phyloP scores from a whole-genome alignment of 53 echinoderm and acorn worm genomes.

The Paracentrotus lividus region DNA sequence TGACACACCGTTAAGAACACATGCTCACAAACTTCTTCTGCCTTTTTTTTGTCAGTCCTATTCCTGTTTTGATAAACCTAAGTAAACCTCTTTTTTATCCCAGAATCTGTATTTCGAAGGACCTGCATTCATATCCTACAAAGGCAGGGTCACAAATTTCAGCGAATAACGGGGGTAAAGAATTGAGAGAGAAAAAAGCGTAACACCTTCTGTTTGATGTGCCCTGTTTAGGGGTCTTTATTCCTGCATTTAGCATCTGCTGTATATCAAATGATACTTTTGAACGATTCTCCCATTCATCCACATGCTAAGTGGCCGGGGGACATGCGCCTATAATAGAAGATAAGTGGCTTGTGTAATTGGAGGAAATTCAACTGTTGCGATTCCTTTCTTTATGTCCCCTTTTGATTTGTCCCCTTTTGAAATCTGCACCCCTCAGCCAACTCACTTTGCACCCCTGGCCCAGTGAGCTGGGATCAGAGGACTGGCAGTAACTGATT shows the following conservation, averaged over 20 bases:
- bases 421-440: conserved; percentile 26
- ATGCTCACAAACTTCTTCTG: background rate
- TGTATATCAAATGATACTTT: conserved; percentile 49
- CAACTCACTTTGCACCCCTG: conserved; percentile 22
- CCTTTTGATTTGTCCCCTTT: conserved; percentile 16
- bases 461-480: conserved; percentile 1
- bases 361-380: conserved; percentile 72
- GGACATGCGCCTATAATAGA: conserved; percentile 47
- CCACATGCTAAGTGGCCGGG: conserved; percentile 46
- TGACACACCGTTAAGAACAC: conserved; percentile 10
- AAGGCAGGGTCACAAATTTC: conserved; percentile 41
- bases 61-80: conserved; percentile 64
- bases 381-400: conserved; percentile 47
- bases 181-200: background rate
- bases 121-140: conserved; percentile 18
- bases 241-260: conserved; percentile 25
- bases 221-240: background rate
- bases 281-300: background rate
- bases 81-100: conserved; percentile 60
- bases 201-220: conserved; percentile 50
- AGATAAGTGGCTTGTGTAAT: conserved; percentile 73
- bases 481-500: conserved; percentile 26
- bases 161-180: background rate
- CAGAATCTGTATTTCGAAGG: conserved; percentile 49
- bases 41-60: background rate